Conservation (phyloP, 1,140 invertebrate species). For the Philaenus spumarius region DNA sequence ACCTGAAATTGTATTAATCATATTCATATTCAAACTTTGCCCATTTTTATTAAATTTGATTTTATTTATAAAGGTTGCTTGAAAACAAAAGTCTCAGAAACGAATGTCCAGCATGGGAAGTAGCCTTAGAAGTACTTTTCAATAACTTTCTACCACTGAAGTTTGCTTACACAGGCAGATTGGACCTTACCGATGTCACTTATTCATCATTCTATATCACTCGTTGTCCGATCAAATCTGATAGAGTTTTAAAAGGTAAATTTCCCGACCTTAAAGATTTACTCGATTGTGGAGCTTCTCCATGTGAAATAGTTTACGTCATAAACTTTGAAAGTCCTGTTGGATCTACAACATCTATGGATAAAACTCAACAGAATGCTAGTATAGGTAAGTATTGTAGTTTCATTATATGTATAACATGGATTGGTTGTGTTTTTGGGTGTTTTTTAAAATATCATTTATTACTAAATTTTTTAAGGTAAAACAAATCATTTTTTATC, state of each 20-base stretch:
- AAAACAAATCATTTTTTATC: too few species aligned
- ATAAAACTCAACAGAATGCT: too few species aligned
- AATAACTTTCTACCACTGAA: conserved; percentile 46
- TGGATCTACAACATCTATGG: too few species aligned
- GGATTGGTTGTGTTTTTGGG: too few species aligned
- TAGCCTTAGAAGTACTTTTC: conserved; percentile 45
- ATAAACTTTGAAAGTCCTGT: conserved; percentile 29
- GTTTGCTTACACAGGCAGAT: conserved; percentile 45
- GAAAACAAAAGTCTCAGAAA: not conserved
- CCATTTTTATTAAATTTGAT: too few species aligned
- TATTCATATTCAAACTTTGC: too few species aligned
- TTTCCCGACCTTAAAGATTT: conserved; percentile 39
- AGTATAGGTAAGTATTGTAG: too few species aligned
- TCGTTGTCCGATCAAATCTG: conserved; percentile 15
- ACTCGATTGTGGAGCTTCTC: conserved; percentile 34
- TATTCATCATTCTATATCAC: conserved; percentile 40
- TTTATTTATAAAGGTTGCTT: conserved; percentile 10
- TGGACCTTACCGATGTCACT: conserved; percentile 47
- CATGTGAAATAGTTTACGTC: conserved; percentile 36
- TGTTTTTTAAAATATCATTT: too few species aligned
- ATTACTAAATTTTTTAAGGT: too few species aligned
- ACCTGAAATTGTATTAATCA: too few species aligned
- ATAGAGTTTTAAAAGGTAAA: conserved; percentile 22
- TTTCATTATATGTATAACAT: too few species aligned
- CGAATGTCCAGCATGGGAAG: conserved; percentile 41